These are phyloP conservation scores for Trichogramma pretiosum DNA, from an alignment of 1,140 invertebrate genomes.

Conservation along the genomic window DNA sequence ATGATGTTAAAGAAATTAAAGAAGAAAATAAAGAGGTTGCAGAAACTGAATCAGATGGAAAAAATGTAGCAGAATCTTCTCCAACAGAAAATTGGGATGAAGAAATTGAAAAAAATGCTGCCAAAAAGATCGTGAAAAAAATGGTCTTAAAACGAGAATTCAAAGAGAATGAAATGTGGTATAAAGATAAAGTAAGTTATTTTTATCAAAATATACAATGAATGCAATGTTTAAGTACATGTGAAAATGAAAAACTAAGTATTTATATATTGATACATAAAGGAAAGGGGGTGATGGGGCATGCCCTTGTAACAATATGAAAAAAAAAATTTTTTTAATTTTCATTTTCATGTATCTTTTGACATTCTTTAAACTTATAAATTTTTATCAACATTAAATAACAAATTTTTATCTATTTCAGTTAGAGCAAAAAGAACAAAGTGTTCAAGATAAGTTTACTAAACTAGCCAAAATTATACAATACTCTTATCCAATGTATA, in stretches of 20 bases:
- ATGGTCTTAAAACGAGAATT: slow-evolving; percentile 15
- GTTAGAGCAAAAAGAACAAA: slow-evolving; percentile 31
- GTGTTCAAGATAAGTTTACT: slow-evolving; percentile 34
- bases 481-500: slow-evolving; percentile 38
- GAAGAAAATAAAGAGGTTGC: slow-evolving; percentile 13
- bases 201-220: slow-evolving; percentile 4
- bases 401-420: slow-evolving; percentile 20
- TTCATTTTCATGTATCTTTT: too few relatives aligned
- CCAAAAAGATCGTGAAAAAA: background rate
- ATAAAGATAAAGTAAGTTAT: slow-evolving; percentile 24
- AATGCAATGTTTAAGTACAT: too few relatives aligned
- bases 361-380: too few relatives aligned
- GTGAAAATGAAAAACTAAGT: too few relatives aligned
- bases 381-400: slow-evolving; percentile 7
- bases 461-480: slow-evolving; percentile 39
- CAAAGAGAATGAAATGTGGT: slow-evolving; percentile 23
- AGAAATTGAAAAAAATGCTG: background rate
- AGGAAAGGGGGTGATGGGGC: too few relatives aligned
- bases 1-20: slow-evolving; percentile 11
- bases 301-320: too few relatives aligned
- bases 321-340: too few relatives aligned
- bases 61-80: too few relatives aligned
- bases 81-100: slow-evolving; percentile 5
- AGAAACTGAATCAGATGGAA: slow-evolving; percentile 15
- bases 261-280: too few relatives aligned